phyloP scores from a whole-genome alignment of 2,113 vertebrate species.

The Ranitomeya imitator region DNA sequence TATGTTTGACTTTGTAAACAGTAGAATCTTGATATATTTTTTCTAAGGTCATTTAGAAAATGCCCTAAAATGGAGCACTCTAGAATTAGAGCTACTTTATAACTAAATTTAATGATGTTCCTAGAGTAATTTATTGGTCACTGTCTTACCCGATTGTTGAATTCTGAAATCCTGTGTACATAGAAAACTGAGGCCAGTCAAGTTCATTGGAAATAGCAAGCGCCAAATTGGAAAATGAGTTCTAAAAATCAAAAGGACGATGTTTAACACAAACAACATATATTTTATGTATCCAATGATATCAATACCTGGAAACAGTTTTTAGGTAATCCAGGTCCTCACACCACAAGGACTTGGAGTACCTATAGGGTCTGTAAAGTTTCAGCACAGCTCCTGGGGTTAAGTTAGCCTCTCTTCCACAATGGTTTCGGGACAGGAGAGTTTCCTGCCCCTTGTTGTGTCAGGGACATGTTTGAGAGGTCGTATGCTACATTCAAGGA shows the following conservation, averaged over 20 bases:
- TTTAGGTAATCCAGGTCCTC: too few species aligned
- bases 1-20: too few species aligned
- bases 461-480: too few species aligned
- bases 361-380: too few species aligned
- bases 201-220: constrained; percentile 69
- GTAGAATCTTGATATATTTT: too few species aligned
- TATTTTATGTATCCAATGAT: neutral
- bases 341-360: too few species aligned
- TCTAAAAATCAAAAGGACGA: constrained; percentile 62
- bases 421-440: too few species aligned
- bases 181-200: constrained; percentile 79
- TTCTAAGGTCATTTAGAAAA: neutral
- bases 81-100: neutral
- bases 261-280: neutral
- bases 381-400: too few species aligned
- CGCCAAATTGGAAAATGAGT: constrained; percentile 70
- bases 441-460: too few species aligned
- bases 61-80: neutral
- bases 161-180: constrained; percentile 73
- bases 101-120: too few species aligned
- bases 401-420: too few species aligned
- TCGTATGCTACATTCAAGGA: too few species aligned
- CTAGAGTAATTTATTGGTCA: neutral
- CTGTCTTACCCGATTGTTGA: constrained; percentile 69
- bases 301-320: neutral